Conservation (phyloP, 2,113 vertebrate genomes). For the Cricetomys ansorgei region DNA sequence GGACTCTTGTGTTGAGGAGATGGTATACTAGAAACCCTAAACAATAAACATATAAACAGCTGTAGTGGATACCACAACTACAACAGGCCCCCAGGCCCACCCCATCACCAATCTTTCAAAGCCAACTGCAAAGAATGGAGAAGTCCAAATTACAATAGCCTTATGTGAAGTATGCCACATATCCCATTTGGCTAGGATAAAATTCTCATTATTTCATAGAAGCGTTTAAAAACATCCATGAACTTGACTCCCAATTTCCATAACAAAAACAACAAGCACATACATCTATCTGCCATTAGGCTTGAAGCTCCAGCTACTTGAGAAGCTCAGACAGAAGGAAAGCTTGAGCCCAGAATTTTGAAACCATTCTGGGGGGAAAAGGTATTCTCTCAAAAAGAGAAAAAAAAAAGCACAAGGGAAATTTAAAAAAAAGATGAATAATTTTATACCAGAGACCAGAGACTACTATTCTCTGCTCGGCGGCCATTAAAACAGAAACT, state of each 20-base stretch:
- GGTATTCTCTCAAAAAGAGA: not conserved
- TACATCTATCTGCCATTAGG: not conserved
- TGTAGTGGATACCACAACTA: slow-evolving; percentile 12
- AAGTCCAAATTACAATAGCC: not conserved
- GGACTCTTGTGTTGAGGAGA: not conserved
- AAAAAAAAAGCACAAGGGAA: not conserved
- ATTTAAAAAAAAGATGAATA: not conserved
- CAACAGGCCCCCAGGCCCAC: not conserved
- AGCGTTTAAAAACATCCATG: slow-evolving; percentile 51
- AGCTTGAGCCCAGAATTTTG: not conserved
- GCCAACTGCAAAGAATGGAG: slow-evolving; percentile 32
- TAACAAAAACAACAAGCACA: not conserved
- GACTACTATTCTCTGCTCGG: not conserved
- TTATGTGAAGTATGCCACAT: not conserved
- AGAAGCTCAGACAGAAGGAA: not conserved
- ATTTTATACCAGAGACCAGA: slow-evolving; percentile 36
- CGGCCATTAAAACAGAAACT: not conserved
- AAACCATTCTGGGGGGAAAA: not conserved
- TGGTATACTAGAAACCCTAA: slow-evolving; percentile 42
- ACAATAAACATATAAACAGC: slow-evolving; percentile 36
- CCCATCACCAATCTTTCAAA: not conserved
- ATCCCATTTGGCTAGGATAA: not conserved
- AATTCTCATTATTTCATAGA: slow-evolving; percentile 35
- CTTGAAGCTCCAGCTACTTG: not conserved
- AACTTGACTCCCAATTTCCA: slow-evolving; percentile 24